These are phyloP conservation scores for Ephestia elutella DNA, from an alignment of 1,140 invertebrate species.

Conservation along the genomic window DNA sequence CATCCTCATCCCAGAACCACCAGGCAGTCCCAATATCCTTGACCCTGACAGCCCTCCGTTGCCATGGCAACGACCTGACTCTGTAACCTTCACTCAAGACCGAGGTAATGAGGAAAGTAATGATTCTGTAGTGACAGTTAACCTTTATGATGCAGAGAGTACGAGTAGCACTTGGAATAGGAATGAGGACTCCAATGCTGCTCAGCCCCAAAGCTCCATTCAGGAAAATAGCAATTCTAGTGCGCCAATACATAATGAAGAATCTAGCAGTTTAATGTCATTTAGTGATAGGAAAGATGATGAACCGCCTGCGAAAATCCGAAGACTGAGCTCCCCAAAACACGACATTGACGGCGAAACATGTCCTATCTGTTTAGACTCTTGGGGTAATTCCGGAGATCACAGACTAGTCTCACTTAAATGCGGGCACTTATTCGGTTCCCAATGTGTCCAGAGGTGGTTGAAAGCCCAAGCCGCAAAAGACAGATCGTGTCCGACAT, in stretches of 20 bases:
- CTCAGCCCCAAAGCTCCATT: constrained; percentile 10
- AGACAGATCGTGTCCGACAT: constrained; percentile 85
- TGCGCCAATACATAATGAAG: constrained; percentile 19
- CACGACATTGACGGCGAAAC: constrained; percentile 78
- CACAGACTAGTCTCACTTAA: constrained; percentile 88
- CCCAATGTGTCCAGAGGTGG: constrained; percentile 89
- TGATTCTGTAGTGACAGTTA: constrained; percentile 7
- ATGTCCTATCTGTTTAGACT: constrained; percentile 91
- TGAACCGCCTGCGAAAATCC: constrained; percentile 54
- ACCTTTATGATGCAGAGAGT: not conserved
- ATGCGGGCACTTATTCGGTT: constrained; percentile 94
- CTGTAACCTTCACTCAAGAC: constrained; percentile 3
- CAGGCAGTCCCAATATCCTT: constrained; percentile 22
- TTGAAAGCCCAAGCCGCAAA: constrained; percentile 69
- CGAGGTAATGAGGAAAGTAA: constrained; percentile 13
- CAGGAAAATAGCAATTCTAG: constrained; percentile 24
- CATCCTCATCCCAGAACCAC: constrained; percentile 14
- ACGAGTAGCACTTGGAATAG: not conserved
- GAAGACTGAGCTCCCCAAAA: constrained; percentile 40
- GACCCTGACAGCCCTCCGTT: constrained; percentile 13
- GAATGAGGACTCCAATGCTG: constrained; percentile 15
- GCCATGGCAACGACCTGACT: not conserved
- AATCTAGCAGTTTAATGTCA: constrained; percentile 26
- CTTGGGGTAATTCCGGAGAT: constrained; percentile 88
- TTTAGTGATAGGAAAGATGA: constrained; percentile 14